Evolutionary conservation across 2,113 vertebrate species (phyloP).

Genomic region (Corythaixoides concolor): DNA sequence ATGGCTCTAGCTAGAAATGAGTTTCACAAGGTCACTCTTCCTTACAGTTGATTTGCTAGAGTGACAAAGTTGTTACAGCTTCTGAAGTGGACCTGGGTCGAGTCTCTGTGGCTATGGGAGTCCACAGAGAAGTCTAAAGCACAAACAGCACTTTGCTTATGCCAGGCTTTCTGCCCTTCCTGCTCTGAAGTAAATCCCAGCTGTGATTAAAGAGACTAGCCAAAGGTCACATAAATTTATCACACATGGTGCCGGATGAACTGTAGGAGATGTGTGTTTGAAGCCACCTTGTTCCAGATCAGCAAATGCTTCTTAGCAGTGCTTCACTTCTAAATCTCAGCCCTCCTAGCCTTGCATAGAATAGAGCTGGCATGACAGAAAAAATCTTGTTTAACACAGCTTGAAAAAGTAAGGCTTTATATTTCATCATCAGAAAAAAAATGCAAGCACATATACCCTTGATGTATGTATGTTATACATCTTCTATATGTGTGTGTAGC

Average conservation of each 20-base stretch:
- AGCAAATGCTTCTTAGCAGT: background rate
- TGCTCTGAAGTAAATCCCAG: background rate
- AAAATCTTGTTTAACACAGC: background rate
- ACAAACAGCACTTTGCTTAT: background rate
- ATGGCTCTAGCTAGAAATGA: background rate
- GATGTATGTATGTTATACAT: background rate
- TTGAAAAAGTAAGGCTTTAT: background rate
- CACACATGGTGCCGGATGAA: background rate
- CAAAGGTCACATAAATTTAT: background rate
- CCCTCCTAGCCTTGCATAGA: background rate
- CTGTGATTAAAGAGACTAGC: background rate
- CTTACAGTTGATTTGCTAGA: background rate
- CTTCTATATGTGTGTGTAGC: background rate
- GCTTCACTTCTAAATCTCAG: background rate
- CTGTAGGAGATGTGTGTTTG: background rate
- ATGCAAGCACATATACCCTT: background rate
- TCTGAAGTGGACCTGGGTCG: fast-evolving
- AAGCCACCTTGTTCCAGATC: background rate
- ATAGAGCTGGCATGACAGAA: background rate
- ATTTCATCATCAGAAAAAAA: background rate
- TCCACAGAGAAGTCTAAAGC: background rate
- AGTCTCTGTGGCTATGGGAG: background rate
- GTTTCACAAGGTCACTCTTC: background rate
- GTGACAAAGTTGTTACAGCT: background rate
- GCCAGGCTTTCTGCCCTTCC: background rate